Conservation (phyloP, 1,140 invertebrate species). For the Hypothenemus hampei region DNA sequence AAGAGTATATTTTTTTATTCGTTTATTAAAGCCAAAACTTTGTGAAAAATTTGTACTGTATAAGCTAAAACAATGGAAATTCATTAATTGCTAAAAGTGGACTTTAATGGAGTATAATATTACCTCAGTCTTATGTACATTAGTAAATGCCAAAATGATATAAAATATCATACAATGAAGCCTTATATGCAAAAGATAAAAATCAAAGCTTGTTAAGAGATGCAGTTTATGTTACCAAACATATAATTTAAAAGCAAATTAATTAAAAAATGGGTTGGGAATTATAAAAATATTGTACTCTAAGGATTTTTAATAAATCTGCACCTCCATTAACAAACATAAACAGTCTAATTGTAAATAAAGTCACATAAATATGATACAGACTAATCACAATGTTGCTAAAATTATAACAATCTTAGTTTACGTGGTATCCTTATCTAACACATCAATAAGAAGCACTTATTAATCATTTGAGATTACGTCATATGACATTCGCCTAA, state of each 20-base stretch:
- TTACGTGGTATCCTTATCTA: conserved; percentile 45
- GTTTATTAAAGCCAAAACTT: too few species aligned
- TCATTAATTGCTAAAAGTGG: conserved; percentile 33
- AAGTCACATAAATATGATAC: conserved; percentile 31
- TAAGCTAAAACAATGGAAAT: conserved; percentile 22
- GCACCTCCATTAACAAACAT: too few species aligned
- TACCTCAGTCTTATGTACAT: conserved; percentile 43
- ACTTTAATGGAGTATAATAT: conserved; percentile 39
- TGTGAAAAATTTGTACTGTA: conserved; percentile 37
- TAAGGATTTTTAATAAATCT: too few species aligned
- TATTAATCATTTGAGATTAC: conserved; percentile 47
- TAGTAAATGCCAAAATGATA: conserved; percentile 32
- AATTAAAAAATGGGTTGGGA: too few species aligned
- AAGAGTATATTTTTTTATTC: too few species aligned
- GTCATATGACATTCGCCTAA: conserved; percentile 22
- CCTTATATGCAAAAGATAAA: background rate
- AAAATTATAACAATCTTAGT: conserved; percentile 45
- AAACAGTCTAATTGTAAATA: too few species aligned
- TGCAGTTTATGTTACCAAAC: too few species aligned
- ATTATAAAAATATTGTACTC: too few species aligned
- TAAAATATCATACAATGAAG: conserved; percentile 1
- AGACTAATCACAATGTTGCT: conserved; percentile 47
- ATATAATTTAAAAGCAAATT: too few species aligned
- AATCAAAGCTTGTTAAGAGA: background rate
- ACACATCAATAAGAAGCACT: conserved; percentile 49